Conservation (phyloP, 1,140 invertebrate genomes). For the Belonocnema kinseyi region DNA sequence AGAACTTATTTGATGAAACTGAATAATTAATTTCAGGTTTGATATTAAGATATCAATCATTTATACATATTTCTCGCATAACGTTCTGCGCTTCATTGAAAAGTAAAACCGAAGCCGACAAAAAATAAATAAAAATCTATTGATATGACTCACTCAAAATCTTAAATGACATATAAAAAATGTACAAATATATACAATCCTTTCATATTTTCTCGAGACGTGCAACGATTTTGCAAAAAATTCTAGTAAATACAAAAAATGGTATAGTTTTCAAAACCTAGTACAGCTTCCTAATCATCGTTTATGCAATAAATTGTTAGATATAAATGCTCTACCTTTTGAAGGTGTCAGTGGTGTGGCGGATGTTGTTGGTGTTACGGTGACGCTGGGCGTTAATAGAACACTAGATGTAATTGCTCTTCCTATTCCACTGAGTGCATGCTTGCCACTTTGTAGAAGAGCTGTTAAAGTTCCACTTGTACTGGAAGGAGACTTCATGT, state of each 20-base stretch:
- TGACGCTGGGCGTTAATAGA: conserved; percentile 54
- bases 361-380: conserved; percentile 46
- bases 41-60: neutral
- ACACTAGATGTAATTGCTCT: conserved; percentile 57
- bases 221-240: conserved; percentile 15
- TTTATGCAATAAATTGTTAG: conserved; percentile 49
- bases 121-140: neutral
- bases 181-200: neutral
- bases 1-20: neutral
- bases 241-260: neutral
- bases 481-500: conserved; percentile 46
- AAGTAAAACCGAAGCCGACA: neutral
- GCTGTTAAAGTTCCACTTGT: conserved; percentile 51
- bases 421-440: conserved; percentile 45
- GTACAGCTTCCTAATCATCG: neutral
- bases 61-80: neutral
- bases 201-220: neutral
- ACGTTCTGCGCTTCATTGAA: neutral
- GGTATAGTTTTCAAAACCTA: neutral
- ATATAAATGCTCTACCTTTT: conserved; percentile 71
- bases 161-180: neutral
- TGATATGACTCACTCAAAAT: neutral
- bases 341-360: conserved; percentile 42
- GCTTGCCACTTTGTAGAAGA: conserved; percentile 61
- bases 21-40: neutral